Percentiles rank a stretch among this genome's conserved stretches.
Conservation (phyloP, 1,140 invertebrate genomes). For the Atta texana region DNA sequence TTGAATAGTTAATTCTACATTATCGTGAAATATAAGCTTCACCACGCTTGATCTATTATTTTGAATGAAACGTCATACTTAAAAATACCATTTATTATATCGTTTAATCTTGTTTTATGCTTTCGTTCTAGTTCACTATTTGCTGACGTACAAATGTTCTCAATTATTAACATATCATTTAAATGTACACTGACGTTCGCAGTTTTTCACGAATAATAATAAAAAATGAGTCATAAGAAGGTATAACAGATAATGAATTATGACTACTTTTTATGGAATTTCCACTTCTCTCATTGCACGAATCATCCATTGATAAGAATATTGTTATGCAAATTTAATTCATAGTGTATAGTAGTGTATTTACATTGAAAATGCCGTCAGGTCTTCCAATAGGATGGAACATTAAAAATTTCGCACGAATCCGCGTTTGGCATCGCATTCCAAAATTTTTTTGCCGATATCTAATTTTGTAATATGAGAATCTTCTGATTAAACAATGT, state of each 20-base stretch:
- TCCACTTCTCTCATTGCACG: neutral
- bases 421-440: neutral
- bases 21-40: neutral
- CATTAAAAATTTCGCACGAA: conserved; percentile 10
- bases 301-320: conserved; percentile 48
- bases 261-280: conserved; percentile 52
- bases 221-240: conserved; percentile 36
- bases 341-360: neutral
- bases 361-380: neutral
- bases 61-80: neutral
- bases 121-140: neutral
- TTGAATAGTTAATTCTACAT: neutral
- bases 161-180: conserved; percentile 20
- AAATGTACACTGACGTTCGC: conserved; percentile 6
- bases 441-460: neutral
- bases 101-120: neutral
- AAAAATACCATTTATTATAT: neutral
- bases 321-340: conserved; percentile 45
- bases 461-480: conserved; percentile 11
- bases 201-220: conserved; percentile 41
- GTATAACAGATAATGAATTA: neutral
- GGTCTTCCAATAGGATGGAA: no score
- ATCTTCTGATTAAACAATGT: neutral
- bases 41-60: neutral
- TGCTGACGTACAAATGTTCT: neutral